A percentile compares a stretch with the other conserved stretches of the same genome.
These are phyloP conservation scores for Anguilla rostrata DNA, from an alignment of 2,113 vertebrate genomes.

Conservation along the genomic window DNA sequence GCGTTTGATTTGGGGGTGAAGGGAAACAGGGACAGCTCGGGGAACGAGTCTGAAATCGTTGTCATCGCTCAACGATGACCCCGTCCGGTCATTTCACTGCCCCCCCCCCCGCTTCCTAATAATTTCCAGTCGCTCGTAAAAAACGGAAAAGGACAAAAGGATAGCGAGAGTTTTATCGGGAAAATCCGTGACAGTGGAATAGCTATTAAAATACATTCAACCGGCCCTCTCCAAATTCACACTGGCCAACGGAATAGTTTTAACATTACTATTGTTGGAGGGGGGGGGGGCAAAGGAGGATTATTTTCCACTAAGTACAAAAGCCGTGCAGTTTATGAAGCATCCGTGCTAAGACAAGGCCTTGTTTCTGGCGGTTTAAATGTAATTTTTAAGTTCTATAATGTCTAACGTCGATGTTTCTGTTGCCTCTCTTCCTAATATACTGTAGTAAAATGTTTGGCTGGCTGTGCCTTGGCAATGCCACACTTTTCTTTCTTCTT, in stretches of 20 bases:
- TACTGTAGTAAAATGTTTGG: too few species aligned
- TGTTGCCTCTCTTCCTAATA: too few species aligned
- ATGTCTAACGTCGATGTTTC: too few species aligned
- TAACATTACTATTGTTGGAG: background rate
- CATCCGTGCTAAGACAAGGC: background rate
- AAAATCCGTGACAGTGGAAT: conserved; percentile 55
- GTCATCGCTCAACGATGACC: conserved; percentile 67
- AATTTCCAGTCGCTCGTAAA: conserved; percentile 75
- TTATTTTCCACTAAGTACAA: background rate
- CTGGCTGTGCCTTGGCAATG: too few species aligned
- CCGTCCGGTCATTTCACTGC: conserved; percentile 56
- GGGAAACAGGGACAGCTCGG: conserved; percentile 57
- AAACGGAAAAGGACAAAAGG: conserved; percentile 48
- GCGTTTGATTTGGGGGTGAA: conserved; percentile 66
- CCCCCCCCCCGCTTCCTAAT: conserved; percentile 69
- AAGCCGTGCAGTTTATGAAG: background rate
- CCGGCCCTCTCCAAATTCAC: conserved; percentile 29
- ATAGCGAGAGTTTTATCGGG: conserved; percentile 51
- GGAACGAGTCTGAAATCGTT: conserved; percentile 57
- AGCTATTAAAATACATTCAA: conserved; percentile 47
- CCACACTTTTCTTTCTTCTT: too few species aligned
- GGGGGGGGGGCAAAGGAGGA: background rate
- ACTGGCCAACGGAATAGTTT: conserved; percentile 19
- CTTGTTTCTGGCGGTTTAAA: too few species aligned
- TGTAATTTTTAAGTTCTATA: background rate